Base-by-base conservation (phyloP, 2,888 invertebrate species). In the Hybos culiciformis region DNA sequence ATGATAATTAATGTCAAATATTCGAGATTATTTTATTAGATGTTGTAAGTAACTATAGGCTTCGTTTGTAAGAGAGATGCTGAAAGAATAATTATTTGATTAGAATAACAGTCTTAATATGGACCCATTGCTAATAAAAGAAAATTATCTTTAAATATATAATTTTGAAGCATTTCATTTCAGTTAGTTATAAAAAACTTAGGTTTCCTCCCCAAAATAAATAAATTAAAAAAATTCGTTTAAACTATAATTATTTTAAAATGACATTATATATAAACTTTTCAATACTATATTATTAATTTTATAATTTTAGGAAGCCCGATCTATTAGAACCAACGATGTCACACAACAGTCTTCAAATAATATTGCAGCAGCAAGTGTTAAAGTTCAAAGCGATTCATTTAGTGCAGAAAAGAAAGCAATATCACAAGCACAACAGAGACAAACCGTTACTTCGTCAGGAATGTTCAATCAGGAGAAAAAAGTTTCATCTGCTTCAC, bases 321-420 rank as follows among this genome's bases (percentile, higher is more conserved):
- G 84, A 56, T 83, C 83, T 41, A 66, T 91, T 51, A 85, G 83
- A 66, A 77, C 85, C 42, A 85, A 84, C 43, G 90, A 90, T 61
- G 70, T 87, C 42, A 78, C 83, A 42, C 85, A 87, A 50, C 84
- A 88, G 62, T 86, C 88, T 62, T 82, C 80, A 53, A 84, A 85
- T 61, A 86, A 84, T 62, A 78, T 87, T 69, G 81, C 84, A 44
- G 82, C 86, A 37, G 77, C 84, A 33, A 82, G 82, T 60, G 82
- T 87, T 70, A 82, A 85, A 65, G 72, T 91, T 43, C 84, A 85
- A 52, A 85, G 87, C 39, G 87, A 86, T 56, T 80, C 80, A 32
- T 90, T 86, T 66, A 86, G 83, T 55, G 81, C 85, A 11, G 87
- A 90, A 68, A 83, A 88, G 42, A 76, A 76, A 54, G 71, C 71